Base-by-base conservation (phyloP, 2,888 invertebrate genomes). In the Polydrusus cervinus region DNA sequence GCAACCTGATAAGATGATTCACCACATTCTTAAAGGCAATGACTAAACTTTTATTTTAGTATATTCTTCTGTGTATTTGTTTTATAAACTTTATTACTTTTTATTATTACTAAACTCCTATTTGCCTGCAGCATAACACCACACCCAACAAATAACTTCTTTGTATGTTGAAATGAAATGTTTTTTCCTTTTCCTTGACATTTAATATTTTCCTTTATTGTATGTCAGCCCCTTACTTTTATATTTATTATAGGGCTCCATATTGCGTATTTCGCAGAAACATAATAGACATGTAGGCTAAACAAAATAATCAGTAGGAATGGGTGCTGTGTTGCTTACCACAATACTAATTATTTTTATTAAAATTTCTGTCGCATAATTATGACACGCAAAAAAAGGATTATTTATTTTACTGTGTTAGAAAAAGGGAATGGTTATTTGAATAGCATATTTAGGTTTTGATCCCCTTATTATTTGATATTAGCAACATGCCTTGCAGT, bases 121-220 rank as follows among this genome's bases (percentile, higher is more conserved):
- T 25, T 25, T 25, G 5, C 1, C 25, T 25, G 25, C 25, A 5
- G 25, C 25, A 25, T 3, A 25, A 25, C 25, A 25, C 25, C 25
- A 25, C 25, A 5, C 25, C 25, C 25, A 25, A 25, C 25, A 25
- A 25, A 25, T 25, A 25, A 1, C 25, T 7, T 34, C 7, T 34
- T 34, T 34, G 7, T 8, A 34, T 1, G 8, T 8, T 3, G 3
- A 47, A 47, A 47, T 47, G 47, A 47, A 47, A 16, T 5, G n/a
- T 16, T 43, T 43, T 43, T 43, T 16, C 1, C 16, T 16, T 16
- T 47, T 47, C 16, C 16, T 14, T 47, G 47, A 47, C 47, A 30
- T 53, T 53, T 53, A 53, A 53, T 53, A 53, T 53, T 30, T 53
- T n/a, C 30, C 30, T 53, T 53, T 53, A 53, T 51, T 51, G 51